Evolutionary conservation across 2,888 invertebrate species (phyloP), one percentile per base, ranked within the genome.

Genomic region (Amitus sp.): DNA sequence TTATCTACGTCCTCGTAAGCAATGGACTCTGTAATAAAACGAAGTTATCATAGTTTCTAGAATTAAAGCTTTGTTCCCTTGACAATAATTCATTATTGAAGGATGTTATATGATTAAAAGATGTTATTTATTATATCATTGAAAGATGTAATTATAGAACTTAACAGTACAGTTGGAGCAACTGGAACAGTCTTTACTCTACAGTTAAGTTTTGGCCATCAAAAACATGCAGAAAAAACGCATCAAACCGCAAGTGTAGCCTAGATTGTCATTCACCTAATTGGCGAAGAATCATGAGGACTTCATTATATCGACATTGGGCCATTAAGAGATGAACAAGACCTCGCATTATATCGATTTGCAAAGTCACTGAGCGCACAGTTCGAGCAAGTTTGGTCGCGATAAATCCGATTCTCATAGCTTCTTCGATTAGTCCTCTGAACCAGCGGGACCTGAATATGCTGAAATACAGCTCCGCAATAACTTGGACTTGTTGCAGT

Each of bases 361-460:
- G 74, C 15, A 82, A 61, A 17, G 65, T 61, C 0, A 69, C 65
- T 2, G 77, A 79, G 27, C 77, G 76, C 1, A 83, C 77, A 0
- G 81, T 77, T 6, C 71, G 70, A 2, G 82, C 74, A 23, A 85
- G 77, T 65, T 79, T 73, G 47, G 76, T 65, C 10, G 80, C 73
- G 2, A 82, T 70, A 51, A 82, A 82, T 1, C 83, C 84, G n/a
- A 85, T 80, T 13, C 74, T 74, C 12, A 77, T 75, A 1, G 83
- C 80, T 52, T 77, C 75, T 2, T 72, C 71, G 1, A 78, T 69
- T 59, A 83, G 73, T 9, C 82, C 82, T 45, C 82, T 75, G 10
- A 79, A 45, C 70, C 76, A 84, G 69, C 84, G 82, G 1, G 82
- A 80, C 27, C 76, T 75, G 67, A 85, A 85, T 59, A 86, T 82